These are phyloP conservation scores for Acestrorhynchus altus DNA, from an alignment of 2,797 vertebrate genomes.

Conservation along the genomic window DNA sequence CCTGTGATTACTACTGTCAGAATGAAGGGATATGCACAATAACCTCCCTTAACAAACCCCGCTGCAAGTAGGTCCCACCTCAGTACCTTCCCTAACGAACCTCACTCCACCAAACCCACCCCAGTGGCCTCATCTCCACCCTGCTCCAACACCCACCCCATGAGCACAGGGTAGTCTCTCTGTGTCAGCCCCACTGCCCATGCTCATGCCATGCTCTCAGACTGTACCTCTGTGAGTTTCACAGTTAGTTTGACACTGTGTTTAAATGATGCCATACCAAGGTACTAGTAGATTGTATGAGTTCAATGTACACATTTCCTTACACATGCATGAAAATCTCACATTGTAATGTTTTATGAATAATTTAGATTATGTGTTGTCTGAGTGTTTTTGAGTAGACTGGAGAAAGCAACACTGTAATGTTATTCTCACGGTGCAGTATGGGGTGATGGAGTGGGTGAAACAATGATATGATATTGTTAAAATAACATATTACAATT, in stretches of 20 bases:
- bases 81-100: constrained; percentile 25
- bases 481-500: too few species aligned
- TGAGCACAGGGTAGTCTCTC: not conserved
- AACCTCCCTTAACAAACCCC: constrained; percentile 99
- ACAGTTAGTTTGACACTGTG: not conserved
- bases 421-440: not conserved
- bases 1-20: constrained; percentile 99
- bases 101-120: constrained; percentile 63
- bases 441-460: not conserved
- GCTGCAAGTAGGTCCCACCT: constrained; percentile 97
- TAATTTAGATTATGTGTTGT: not conserved
- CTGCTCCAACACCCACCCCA: constrained; percentile 55
- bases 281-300: not conserved
- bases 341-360: not conserved
- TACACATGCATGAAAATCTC: not conserved
- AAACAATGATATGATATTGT: not conserved
- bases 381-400: not conserved
- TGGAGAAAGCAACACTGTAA: not conserved
- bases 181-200: constrained; percentile 16
- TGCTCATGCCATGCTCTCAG: constrained; percentile 52
- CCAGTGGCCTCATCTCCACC: constrained; percentile 39
- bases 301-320: not conserved
- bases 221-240: constrained; percentile 26
- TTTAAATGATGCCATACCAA: not conserved
- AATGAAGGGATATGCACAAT: constrained; percentile 99